These are phyloP conservation scores for Microcebus tavaratra DNA, from an alignment of 2,113 vertebrate species.

Conservation along the genomic window DNA sequence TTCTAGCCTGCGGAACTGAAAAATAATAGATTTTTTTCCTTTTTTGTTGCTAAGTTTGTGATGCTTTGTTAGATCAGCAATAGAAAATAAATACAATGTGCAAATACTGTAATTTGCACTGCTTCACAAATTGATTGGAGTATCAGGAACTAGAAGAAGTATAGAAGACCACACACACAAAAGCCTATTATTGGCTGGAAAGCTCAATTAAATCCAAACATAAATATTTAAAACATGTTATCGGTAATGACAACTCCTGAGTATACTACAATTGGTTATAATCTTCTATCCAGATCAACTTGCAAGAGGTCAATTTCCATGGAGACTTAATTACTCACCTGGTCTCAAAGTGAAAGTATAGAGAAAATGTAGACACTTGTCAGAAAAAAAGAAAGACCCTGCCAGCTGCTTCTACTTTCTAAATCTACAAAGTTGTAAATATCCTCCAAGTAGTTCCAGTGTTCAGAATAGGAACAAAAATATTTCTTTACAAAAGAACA, in stretches of 20 bases:
- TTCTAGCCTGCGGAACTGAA: background rate
- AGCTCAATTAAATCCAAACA: background rate
- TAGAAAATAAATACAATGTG: background rate
- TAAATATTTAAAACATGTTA: background rate
- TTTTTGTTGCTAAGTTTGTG: background rate
- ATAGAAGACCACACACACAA: background rate
- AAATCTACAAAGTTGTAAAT: background rate
- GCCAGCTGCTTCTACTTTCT: background rate
- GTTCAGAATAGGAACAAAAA: background rate
- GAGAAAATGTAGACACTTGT: background rate
- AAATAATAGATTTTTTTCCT: background rate
- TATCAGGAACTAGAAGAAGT: background rate
- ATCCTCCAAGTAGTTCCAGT: background rate
- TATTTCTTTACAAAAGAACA: background rate
- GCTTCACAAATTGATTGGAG: background rate
- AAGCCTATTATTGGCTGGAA: background rate
- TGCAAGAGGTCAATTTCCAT: background rate
- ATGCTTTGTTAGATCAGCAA: background rate
- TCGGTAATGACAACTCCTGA: background rate
- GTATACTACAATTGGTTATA: background rate
- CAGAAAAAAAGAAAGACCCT: background rate
- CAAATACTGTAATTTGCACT: background rate
- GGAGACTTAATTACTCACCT: background rate
- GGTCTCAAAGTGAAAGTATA: background rate
- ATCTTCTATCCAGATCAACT: background rate